These are phyloP conservation scores for Ornithorhynchus anatinus DNA, from an alignment of 2,113 vertebrate species.

Conservation along the genomic window DNA sequence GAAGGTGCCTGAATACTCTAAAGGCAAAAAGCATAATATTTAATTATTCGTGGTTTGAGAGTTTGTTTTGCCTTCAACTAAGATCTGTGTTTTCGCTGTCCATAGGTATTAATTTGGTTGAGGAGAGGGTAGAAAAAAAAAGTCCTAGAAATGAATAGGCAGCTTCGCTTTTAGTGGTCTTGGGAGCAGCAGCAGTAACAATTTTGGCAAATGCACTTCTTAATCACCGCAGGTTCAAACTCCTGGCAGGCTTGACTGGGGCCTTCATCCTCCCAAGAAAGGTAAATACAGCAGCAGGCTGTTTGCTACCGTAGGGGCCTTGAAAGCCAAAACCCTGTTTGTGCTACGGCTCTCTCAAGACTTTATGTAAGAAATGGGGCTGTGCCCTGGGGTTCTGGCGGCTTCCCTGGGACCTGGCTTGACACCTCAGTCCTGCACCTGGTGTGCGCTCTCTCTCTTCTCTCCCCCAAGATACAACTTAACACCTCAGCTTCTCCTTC, in stretches of 20 bases:
- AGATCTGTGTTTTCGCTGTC: neutral
- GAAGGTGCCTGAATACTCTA: neutral
- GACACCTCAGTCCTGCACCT: neutral
- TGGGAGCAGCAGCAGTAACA: neutral
- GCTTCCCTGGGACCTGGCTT: neutral
- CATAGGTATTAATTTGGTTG: neutral
- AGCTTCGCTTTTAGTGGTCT: neutral
- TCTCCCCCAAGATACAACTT: too few relatives aligned
- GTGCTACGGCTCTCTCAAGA: neutral
- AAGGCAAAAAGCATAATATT: conserved; percentile 12
- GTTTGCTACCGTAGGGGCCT: neutral
- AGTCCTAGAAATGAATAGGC: neutral
- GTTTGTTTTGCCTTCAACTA: conserved; percentile 4
- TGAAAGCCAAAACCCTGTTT: neutral
- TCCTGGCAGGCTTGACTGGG: neutral
- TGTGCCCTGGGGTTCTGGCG: neutral
- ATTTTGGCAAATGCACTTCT: too few relatives aligned
- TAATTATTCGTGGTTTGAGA: conserved; percentile 31
- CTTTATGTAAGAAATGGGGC: neutral
- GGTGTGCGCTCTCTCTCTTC: too few relatives aligned
- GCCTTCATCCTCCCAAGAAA: neutral
- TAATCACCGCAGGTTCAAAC: neutral
- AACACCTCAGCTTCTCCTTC: neutral
- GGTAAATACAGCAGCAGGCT: neutral
- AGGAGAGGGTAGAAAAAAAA: neutral